Conservation (phyloP, 1,140 invertebrate genomes). For the Zaprionus kolodkinae region DNA sequence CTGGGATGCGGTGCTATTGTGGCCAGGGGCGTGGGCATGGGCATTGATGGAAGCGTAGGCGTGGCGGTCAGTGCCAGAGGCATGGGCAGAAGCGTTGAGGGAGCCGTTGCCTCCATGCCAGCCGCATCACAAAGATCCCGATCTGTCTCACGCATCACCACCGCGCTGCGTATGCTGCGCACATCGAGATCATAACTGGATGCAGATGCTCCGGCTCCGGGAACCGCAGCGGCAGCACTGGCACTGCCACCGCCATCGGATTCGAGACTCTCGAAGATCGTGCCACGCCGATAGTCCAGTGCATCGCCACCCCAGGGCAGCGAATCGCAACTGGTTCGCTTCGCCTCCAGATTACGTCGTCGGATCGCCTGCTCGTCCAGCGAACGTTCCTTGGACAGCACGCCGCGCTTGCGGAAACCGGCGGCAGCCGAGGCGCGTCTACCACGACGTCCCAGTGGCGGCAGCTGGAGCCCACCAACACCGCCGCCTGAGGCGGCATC, state of each 20-base stretch:
- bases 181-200: slow-evolving; percentile 61
- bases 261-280: slow-evolving; percentile 81
- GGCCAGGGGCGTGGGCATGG: slow-evolving; percentile 1
- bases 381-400: slow-evolving; percentile 81
- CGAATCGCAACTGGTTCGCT: slow-evolving; percentile 83
- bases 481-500: background rate
- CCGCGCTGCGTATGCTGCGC: slow-evolving; percentile 78
- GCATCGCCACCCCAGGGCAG: slow-evolving; percentile 80
- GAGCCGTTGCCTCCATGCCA: slow-evolving; percentile 20
- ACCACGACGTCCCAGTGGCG: slow-evolving; percentile 72
- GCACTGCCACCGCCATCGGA: slow-evolving; percentile 39
- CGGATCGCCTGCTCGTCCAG: slow-evolving; percentile 82
- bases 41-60: background rate
- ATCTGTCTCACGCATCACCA: slow-evolving; percentile 45
- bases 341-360: slow-evolving; percentile 79
- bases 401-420: slow-evolving; percentile 79
- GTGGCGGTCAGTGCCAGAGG: background rate
- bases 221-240: slow-evolving; percentile 15
- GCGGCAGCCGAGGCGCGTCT: slow-evolving; percentile 74
- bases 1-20: slow-evolving; percentile 24
- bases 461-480: slow-evolving; percentile 63
- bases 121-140: slow-evolving; percentile 11
- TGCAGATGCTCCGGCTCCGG: slow-evolving; percentile 29
- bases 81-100: slow-evolving; percentile 20
- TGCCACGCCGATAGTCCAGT: slow-evolving; percentile 73